Evolutionary conservation across 37 sponge, comb jelly and placozoan species (phyloP).

Genomic region (Halichondria panicea): DNA sequence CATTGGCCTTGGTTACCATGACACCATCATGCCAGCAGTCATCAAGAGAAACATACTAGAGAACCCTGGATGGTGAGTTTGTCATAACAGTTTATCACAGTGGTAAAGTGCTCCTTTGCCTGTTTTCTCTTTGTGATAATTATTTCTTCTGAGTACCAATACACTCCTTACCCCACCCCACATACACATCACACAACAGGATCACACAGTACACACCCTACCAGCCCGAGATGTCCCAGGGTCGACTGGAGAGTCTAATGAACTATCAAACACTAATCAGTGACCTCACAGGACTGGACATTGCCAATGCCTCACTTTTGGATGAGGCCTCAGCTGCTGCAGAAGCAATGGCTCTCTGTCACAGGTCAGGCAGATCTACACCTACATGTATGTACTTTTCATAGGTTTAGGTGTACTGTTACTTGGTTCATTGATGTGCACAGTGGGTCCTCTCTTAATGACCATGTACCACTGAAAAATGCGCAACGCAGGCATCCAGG

Average conservation of each 20-base stretch:
- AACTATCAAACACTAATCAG: constrained; percentile 93
- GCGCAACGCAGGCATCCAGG: no score
- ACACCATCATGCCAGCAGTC: constrained; percentile 78
- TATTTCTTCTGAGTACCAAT: no score
- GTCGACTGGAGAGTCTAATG: constrained; percentile 88
- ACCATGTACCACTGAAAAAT: no score
- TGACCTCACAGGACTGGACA: constrained; percentile 86
- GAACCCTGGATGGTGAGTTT: constrained; percentile 97
- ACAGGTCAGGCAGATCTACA: constrained; percentile 29
- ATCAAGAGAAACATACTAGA: constrained; percentile 91
- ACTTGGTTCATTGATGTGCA: no score
- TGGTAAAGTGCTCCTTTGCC: no score
- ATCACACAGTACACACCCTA: constrained; percentile 97
- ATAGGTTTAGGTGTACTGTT: no score
- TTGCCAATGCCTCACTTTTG: constrained; percentile 92
- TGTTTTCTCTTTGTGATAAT: background rate
- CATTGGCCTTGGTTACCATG: constrained; percentile 94
- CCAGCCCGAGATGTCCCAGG: constrained; percentile 96
- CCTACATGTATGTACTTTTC: no score
- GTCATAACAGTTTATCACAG: background rate
- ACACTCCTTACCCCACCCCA: background rate
- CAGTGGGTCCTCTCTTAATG: no score
- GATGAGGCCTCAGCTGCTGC: constrained; percentile 97
- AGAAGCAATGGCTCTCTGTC: constrained; percentile 96
- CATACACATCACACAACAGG: constrained; percentile 68